phyloP scores from a whole-genome alignment of 2,888 invertebrate genomes.

The Sesia apiformis region DNA sequence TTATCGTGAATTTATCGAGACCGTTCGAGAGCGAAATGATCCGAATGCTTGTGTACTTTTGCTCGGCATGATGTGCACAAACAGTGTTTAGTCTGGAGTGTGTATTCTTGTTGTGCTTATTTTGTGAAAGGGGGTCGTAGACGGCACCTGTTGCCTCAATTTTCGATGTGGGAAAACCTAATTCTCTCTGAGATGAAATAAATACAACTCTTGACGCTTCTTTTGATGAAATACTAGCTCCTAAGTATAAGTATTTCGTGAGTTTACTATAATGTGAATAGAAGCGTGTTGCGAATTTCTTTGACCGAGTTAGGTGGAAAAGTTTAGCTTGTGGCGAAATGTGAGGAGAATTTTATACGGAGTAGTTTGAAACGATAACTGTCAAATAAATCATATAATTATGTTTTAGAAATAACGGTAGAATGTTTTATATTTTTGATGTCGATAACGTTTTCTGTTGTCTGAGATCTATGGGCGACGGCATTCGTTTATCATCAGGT shows the following conservation, averaged over 20 bases:
- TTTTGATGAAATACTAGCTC: not conserved
- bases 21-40: not conserved
- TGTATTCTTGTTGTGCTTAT: constrained; percentile 39
- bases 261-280: not conserved
- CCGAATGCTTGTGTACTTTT: constrained; percentile 28
- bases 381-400: not conserved
- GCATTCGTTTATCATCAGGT: too few relatives aligned
- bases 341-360: not conserved
- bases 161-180: constrained; percentile 48
- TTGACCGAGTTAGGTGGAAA: not conserved
- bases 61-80: constrained; percentile 38
- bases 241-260: not conserved
- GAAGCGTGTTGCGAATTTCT: not conserved
- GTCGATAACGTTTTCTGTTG: too few relatives aligned
- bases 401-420: not conserved
- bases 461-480: too few relatives aligned
- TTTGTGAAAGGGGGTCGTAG: constrained; percentile 9
- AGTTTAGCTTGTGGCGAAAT: not conserved
- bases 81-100: constrained; percentile 40
- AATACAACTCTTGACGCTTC: constrained; percentile 27
- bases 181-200: constrained; percentile 62
- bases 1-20: not conserved
- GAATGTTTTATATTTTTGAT: too few relatives aligned
- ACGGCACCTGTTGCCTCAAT: constrained; percentile 58
- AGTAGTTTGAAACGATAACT: not conserved